Evolutionary conservation across 2,888 invertebrate species (phyloP).

Genomic region (Gisinianus flammeolus): DNA sequence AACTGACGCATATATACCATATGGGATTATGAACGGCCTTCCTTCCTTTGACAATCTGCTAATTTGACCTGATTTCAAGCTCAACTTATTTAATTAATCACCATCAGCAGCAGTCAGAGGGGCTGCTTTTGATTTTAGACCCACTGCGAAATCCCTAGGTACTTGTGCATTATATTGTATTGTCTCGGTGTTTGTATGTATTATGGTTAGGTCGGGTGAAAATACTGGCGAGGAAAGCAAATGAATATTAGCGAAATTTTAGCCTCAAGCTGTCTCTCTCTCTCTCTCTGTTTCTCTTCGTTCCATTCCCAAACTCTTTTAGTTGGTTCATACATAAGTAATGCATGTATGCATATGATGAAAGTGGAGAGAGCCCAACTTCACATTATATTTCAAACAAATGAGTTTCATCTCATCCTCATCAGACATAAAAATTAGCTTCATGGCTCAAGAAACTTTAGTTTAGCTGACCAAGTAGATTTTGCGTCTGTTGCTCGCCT

Average conservation of each 20-base stretch:
- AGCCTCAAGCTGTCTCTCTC: not conserved
- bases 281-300: not conserved
- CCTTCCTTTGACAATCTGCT: no score
- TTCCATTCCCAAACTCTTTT: no score
- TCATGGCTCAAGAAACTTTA: constrained; percentile 11
- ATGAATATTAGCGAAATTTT: not conserved
- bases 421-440: constrained; percentile 27
- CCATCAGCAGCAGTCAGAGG: not conserved
- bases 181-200: not conserved
- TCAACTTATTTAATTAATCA: not conserved
- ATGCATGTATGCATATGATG: no score
- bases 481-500: constrained; percentile 30
- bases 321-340: no score
- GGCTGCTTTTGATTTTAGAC: not conserved
- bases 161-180: not conserved
- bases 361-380: no score
- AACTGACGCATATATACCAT: no score
- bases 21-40: no score
- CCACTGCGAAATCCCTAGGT: not conserved
- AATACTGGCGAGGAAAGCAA: not conserved
- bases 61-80: no score
- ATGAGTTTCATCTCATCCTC: constrained; percentile 29
- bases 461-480: constrained; percentile 25
- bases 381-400: constrained; percentile 19
- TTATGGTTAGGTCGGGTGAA: not conserved